Evolutionary conservation across 2,797 vertebrate genomes (phyloP), one percentile per base, ranked within the genome.

Genomic region (Crocidura indochinensis): DNA sequence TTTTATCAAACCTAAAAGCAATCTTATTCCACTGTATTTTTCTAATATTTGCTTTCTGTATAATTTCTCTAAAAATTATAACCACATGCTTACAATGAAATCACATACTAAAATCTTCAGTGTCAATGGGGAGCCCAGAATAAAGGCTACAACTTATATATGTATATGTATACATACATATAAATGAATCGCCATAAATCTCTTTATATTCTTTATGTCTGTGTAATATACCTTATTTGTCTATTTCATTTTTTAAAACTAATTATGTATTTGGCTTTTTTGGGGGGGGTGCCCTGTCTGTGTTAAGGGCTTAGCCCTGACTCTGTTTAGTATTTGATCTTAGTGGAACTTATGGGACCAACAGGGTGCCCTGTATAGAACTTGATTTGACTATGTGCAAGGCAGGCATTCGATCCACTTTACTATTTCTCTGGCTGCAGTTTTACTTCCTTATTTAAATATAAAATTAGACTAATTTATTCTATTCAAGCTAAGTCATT

Each of bases 1-100:
- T 91, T 84, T 44, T 96, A 92, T 10, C 64, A 94, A 71, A 86
- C 84, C 79, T 76, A 95, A 96, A 90, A 22, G 92, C 67, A 76
- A 75, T 94, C 91, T 77, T 69, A 84, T 60, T 92, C 5, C 38
- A 56, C 29, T n/a, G 72, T 2, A 20, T 90, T 94, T 96, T 95
- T 95, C 92, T 77, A 92, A 56, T 71, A 94, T 93, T 93, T 53
- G 82, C 67, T 49, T 2, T 93, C 92, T 67, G 31, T 4, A 93
- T 10, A 9, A 71, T 95, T 94, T 96, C 95, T 92, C 86, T 67
- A 92, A 84, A 29, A 96, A 88, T 75, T 9, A 11, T 29, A 84
- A 81, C 1, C 85, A 94, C 84, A 81, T 38, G 27, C 60, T 85
- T 92, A 83, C 12, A 81, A 75, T 94, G 14, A 89, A 95, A 82